Conservation (phyloP, 2,888 invertebrate genomes). For the Thysanoteuthis rhombus region DNA sequence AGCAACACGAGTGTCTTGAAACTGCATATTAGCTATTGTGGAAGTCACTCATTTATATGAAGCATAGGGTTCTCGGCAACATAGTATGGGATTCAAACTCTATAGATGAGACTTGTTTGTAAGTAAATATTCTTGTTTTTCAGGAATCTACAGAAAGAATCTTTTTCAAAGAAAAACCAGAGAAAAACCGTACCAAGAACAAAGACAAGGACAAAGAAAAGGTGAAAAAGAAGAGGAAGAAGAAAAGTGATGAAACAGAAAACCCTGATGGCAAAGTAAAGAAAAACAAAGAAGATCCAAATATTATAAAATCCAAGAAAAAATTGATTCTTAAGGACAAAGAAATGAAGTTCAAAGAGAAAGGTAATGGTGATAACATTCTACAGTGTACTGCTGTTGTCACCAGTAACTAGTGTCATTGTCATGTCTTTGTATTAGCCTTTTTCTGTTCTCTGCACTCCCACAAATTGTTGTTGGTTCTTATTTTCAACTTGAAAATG, state of each 20-base stretch:
- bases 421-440: neutral
- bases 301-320: neutral
- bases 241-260: constrained; percentile 35
- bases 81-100: too few relatives aligned
- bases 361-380: neutral
- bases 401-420: neutral
- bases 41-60: too few relatives aligned
- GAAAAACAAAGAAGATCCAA: constrained; percentile 29
- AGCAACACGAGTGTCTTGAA: too few relatives aligned
- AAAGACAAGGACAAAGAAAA: constrained; percentile 42
- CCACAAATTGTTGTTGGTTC: neutral
- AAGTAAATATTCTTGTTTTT: neutral
- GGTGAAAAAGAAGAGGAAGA: constrained; percentile 45
- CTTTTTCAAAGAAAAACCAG: constrained; percentile 40
- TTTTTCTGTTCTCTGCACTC: neutral
- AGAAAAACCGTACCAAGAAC: constrained; percentile 32
- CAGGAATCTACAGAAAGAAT: constrained; percentile 35
- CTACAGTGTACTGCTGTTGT: neutral
- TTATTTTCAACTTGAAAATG: neutral
- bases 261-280: constrained; percentile 30
- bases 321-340: constrained; percentile 1
- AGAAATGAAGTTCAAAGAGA: constrained; percentile 15
- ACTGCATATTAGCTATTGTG: too few relatives aligned
- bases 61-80: too few relatives aligned
- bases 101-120: neutral